Base-by-base conservation (phyloP, 1,140 invertebrate species). In the Scaptomyza graminum region DNA sequence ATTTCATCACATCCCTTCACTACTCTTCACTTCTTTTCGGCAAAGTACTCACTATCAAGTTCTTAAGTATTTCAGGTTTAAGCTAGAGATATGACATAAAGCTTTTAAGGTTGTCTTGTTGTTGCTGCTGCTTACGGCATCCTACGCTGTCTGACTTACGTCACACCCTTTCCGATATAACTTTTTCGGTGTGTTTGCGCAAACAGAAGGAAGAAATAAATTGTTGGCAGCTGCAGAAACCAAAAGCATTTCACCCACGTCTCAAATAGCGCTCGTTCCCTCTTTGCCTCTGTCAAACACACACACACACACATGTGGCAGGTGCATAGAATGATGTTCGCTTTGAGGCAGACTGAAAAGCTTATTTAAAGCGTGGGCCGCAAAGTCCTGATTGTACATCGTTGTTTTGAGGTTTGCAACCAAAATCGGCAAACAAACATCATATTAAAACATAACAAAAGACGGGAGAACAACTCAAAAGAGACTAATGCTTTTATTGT, bases 401-500 rank as follows among this genome's bases (percentile, higher is more conserved):
- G 63, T 57, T 66, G 18, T 2, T 65, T 49, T 49, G 22, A 16
- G 6, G 18, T 50, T 25, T 28, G 54, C 31, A 46, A 55, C 43
- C 12, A 62, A 46, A 31, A 13, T 41, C 37, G n/a, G 41, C 65
- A 62, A 71, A 67, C 62, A 70, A 67, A 59, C 62, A 66, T 43
- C 49, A 84, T 79, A 83, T 83, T 84, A 82, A 83, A 84, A 84
- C 79, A 83, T 75, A 83, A 83, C 80, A 83, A 83, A 76, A 71
- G 71, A 46, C 52, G 66, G 12, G 11, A 0, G 12, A 41, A n/a
- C 11, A 41, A 11, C 49, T 51, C 47, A 75, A 64, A 64, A 64
- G 18, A 28, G n/a, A 37, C 60, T 69, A 62, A 74, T 37, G 39
- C 34, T 55, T 6, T 8, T 43, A 44, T 65, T 65, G 43, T 65